Evolutionary conservation across 2,113 vertebrate genomes (phyloP).

Genomic region (Syrmaticus mikado): DNA sequence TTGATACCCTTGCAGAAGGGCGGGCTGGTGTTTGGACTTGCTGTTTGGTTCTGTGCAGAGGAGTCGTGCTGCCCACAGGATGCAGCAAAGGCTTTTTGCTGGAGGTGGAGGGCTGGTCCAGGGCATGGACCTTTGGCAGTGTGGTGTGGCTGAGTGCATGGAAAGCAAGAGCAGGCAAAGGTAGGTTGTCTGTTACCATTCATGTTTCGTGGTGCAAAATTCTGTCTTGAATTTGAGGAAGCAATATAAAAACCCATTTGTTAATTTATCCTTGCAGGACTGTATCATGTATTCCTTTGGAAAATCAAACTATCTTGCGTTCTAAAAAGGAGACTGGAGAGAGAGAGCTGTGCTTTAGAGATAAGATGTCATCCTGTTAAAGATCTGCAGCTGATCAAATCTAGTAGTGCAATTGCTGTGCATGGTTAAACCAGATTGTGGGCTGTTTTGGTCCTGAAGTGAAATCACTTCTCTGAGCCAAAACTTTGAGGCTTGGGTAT

Average conservation of each 20-base stretch:
- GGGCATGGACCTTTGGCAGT: neutral
- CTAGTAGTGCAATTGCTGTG: neutral
- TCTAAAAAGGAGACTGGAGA: neutral
- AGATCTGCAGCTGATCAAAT: neutral
- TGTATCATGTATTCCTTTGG: neutral
- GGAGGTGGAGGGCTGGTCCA: neutral
- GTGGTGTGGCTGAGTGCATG: neutral
- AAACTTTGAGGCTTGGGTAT: neutral
- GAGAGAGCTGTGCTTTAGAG: neutral
- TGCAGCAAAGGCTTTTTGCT: neutral
- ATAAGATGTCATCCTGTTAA: rapidly evolving
- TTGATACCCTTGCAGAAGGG: rapidly evolving
- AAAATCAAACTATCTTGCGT: neutral
- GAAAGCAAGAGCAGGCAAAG: neutral
- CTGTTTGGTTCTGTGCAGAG: neutral
- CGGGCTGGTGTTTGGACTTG: neutral
- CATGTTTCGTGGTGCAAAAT: neutral
- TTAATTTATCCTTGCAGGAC: neutral
- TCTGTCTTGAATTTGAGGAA: neutral
- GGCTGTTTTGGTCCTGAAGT: neutral
- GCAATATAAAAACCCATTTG: neutral
- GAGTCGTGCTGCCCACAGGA: neutral
- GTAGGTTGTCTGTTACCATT: slow-evolving; percentile 5
- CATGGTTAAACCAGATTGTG: neutral
- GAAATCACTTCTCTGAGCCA: neutral